Base-by-base conservation (phyloP, 2,113 vertebrate genomes). In the Colius striatus region DNA sequence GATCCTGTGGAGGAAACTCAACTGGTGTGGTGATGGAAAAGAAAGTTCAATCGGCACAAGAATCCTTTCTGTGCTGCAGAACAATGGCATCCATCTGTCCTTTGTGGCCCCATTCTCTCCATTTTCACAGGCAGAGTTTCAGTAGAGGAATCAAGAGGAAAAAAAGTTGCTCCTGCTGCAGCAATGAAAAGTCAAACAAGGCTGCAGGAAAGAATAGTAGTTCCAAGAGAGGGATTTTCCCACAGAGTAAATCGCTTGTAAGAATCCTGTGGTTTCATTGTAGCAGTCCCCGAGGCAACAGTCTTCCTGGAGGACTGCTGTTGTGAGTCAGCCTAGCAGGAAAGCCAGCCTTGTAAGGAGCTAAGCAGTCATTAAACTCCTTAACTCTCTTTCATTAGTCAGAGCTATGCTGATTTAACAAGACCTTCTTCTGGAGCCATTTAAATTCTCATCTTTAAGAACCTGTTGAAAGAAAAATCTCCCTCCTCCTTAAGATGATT, bases 221-320 rank as follows among this genome's bases (percentile, higher is more conserved):
- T 96, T 94, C 51, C 79, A 77, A 96, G 92, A 86, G 80, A 63
- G 91, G 88, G 92, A 94, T 97, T 97, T 97, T 96, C 96, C 95
- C 82, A 87, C 97, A 77, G 97, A 96, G 97, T 90, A 97, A 97
- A 98, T 97, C 96, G 95, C 97, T 97, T 93, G 86, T 87, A 90
- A 82, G 95, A 97, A 89, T 97, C 94, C 90, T 84, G 84, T 82
- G 89, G 95, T 94, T 94, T 91, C 96, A 96, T 66, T 96, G 80
- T 98, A 94, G 95, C 65, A 87, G 91, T 94, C 77, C 92, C 88
- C 13, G 16, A 96, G 91, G 94, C 53, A 93, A 91, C 61, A 96
- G 48, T 92, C 94, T 96, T 97, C 82, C 90, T 92, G 95, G 91
- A 54, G 94, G 93, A 65, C 95, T 95, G 96, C 89, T 95, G 89